Evolutionary conservation across 2,113 vertebrate genomes (phyloP).

Genomic region (Gymnogyps californianus): DNA sequence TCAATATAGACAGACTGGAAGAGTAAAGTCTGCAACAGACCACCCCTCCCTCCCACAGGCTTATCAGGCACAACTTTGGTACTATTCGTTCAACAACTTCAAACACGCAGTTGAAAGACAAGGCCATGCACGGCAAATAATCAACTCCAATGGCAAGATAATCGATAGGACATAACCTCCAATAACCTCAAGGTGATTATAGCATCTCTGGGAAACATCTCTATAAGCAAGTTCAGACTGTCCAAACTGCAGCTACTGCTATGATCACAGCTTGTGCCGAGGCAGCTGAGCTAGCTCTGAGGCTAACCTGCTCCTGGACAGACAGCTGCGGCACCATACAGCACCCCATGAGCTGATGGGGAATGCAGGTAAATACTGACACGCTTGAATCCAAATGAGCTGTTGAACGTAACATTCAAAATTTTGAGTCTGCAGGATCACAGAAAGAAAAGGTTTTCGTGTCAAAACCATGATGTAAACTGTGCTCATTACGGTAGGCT

Average conservation of each 20-base stretch:
- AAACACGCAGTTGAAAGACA: neutral
- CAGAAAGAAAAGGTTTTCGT: neutral
- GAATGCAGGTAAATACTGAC: neutral
- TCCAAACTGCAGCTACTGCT: neutral
- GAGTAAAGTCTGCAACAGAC: neutral
- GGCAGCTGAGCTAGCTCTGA: neutral
- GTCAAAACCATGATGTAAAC: neutral
- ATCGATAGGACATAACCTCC: neutral
- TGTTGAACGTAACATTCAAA: neutral
- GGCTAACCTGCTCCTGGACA: fast-evolving
- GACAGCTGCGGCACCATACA: fast-evolving
- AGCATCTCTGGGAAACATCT: neutral
- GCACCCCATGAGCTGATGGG: neutral
- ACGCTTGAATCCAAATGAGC: neutral
- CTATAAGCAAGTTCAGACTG: neutral
- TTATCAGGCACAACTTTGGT: neutral
- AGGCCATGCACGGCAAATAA: neutral
- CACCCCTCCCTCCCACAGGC: neutral
- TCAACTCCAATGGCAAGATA: neutral
- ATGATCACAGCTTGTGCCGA: neutral
- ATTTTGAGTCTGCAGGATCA: neutral
- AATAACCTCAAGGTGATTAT: neutral
- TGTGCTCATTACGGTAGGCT: no score
- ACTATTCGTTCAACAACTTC: neutral
- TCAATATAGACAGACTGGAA: neutral